Conservation (phyloP, 2,113 vertebrate genomes). For the Phyllopteryx taeniolatus region DNA sequence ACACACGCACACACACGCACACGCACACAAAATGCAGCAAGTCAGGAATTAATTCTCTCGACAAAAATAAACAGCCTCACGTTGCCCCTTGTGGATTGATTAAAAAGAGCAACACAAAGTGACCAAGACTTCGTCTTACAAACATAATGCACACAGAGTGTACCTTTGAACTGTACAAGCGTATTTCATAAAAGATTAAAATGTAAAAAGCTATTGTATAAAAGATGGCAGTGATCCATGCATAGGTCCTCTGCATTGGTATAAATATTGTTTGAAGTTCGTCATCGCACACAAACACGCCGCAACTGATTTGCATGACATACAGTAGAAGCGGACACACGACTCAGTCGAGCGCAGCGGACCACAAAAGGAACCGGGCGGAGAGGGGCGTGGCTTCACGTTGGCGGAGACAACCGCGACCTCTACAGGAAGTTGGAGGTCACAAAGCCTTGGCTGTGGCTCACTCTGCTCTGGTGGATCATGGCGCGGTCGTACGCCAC, state of each 20-base stretch:
- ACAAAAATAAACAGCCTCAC: slow-evolving; percentile 80
- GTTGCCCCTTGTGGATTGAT: slow-evolving; percentile 61
- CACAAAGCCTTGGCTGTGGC: slow-evolving; percentile 84
- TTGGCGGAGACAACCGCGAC: slow-evolving; percentile 1
- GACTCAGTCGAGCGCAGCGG: slow-evolving; percentile 4
- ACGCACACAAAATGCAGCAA: slow-evolving; percentile 65
- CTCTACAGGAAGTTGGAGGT: slow-evolving; percentile 81
- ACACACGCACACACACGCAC: slow-evolving; percentile 12
- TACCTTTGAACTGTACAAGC: slow-evolving; percentile 78
- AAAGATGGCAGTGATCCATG: slow-evolving; percentile 90
- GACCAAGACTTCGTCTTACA: slow-evolving; percentile 67
- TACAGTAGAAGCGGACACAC: background rate
- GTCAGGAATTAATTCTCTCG: slow-evolving; percentile 80
- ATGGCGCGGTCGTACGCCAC: slow-evolving; percentile 95
- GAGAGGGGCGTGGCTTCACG: slow-evolving; percentile 1
- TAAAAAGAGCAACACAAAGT: slow-evolving; percentile 72
- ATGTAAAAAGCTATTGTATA: slow-evolving; percentile 84
- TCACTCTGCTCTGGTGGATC: slow-evolving; percentile 90
- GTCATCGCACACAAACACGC: background rate
- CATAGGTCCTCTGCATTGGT: slow-evolving; percentile 79
- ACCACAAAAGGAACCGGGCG: slow-evolving; percentile 29
- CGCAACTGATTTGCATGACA: background rate
- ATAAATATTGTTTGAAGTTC: slow-evolving; percentile 52
- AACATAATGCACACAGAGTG: slow-evolving; percentile 75
- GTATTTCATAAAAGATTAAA: slow-evolving; percentile 83